A percentile compares a stretch with the other conserved stretches of the same genome.
Evolutionary conservation across 2,113 vertebrate genomes (phyloP).

Genomic region (Sorex fumeus): DNA sequence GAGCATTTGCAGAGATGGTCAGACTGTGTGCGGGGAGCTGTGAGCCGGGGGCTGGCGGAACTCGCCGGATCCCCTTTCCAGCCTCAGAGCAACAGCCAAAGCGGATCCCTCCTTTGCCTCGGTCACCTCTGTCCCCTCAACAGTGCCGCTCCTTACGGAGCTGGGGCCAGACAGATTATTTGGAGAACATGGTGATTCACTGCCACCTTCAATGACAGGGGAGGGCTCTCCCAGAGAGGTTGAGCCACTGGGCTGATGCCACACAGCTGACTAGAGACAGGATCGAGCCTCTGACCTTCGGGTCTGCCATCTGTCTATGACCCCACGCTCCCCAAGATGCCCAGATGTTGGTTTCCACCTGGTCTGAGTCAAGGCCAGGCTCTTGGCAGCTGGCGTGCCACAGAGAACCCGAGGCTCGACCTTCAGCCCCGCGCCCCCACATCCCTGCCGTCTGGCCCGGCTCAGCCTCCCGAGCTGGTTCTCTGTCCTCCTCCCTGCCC

Average conservation of each 20-base stretch:
- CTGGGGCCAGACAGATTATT: neutral
- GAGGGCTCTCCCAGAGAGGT: neutral
- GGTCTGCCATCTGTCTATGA: neutral
- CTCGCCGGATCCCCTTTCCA: neutral
- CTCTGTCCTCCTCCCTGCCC: neutral
- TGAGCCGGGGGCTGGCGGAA: neutral
- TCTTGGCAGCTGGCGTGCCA: accelerated
- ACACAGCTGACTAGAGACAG: neutral
- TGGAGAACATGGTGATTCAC: neutral
- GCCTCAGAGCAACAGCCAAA: neutral
- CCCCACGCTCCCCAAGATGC: neutral
- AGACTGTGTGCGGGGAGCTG: accelerated
- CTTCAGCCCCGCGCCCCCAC: accelerated
- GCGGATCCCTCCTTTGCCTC: neutral
- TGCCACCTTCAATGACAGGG: neutral
- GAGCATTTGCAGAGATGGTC: neutral
- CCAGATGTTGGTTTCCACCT: neutral
- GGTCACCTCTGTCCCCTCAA: neutral
- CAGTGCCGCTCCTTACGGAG: neutral
- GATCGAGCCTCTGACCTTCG: neutral
- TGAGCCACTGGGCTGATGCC: neutral
- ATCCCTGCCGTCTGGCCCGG: accelerated
- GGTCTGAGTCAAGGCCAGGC: neutral
- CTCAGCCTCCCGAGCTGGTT: accelerated
- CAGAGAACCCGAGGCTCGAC: accelerated